Conservation (phyloP, 2,888 invertebrate species). For the Caenorhabditis afra region DNA sequence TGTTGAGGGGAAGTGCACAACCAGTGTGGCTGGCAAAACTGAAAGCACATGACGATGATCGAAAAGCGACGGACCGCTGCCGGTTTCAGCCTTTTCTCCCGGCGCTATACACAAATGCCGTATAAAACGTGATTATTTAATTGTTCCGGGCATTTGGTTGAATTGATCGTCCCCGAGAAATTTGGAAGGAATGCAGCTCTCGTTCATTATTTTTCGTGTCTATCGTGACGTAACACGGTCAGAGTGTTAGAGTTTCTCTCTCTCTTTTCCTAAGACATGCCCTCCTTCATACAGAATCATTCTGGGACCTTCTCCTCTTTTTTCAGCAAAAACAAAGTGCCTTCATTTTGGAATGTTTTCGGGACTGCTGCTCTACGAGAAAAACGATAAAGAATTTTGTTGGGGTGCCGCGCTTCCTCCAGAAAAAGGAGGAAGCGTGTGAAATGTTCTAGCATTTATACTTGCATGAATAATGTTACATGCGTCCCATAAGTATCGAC, state of each 20-base stretch:
- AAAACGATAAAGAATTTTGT: slow-evolving; percentile 6
- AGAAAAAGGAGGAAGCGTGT: slow-evolving; percentile 13
- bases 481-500: neutral
- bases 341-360: slow-evolving; percentile 17
- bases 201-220: too few species aligned
- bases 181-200: too few species aligned
- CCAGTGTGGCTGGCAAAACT: neutral
- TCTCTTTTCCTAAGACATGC: too few species aligned
- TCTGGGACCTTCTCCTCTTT: slow-evolving; percentile 2
- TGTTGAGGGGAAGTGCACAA: slow-evolving; percentile 3
- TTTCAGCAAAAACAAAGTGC: slow-evolving; percentile 19
- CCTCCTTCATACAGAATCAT: neutral
- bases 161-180: too few species aligned
- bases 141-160: too few species aligned
- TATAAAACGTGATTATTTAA: too few species aligned
- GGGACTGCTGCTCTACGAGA: neutral
- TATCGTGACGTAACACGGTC: too few species aligned
- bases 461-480: slow-evolving; percentile 11
- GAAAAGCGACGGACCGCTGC: neutral
- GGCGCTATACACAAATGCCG: too few species aligned
- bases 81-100: too few species aligned
- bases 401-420: too few species aligned
- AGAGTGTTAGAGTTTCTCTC: neutral
- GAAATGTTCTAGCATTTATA: slow-evolving; percentile 14
- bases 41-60: neutral